These are phyloP conservation scores for Parascotia fuliginaria DNA, from an alignment of 2,888 invertebrate species.

Conservation along the genomic window DNA sequence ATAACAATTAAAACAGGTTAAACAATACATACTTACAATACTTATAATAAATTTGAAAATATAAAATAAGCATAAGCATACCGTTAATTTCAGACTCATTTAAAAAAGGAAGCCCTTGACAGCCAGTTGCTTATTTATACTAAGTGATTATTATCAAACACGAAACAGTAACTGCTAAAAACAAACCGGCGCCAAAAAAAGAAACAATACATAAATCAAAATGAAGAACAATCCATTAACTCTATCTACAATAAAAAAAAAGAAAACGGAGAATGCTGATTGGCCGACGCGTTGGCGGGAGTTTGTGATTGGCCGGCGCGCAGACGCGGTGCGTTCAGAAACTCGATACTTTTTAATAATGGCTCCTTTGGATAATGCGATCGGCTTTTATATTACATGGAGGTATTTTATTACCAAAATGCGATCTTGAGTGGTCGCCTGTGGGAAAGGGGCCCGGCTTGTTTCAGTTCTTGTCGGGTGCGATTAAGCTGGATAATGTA, in stretches of 20 bases:
- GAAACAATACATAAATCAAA: slow-evolving; percentile 78
- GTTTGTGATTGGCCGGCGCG: slow-evolving; percentile 67
- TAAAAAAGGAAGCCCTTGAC: background rate
- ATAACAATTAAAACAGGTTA: no score
- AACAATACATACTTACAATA: no score
- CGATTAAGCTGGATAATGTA: slow-evolving; percentile 61
- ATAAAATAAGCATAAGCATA: no score
- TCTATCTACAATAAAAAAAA: slow-evolving; percentile 78
- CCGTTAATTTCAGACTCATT: background rate
- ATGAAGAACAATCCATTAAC: slow-evolving; percentile 84
- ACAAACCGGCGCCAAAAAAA: slow-evolving; percentile 46
- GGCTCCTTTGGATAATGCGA: slow-evolving; percentile 84
- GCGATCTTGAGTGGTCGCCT: slow-evolving; percentile 70
- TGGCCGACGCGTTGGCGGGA: slow-evolving; percentile 69
- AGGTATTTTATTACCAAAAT: slow-evolving; percentile 82
- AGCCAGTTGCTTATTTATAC: slow-evolving; percentile 9
- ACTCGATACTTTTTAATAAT: slow-evolving; percentile 86
- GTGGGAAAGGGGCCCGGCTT: slow-evolving; percentile 64
- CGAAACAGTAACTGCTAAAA: slow-evolving; percentile 40
- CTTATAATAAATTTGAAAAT: no score
- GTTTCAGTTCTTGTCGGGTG: slow-evolving; percentile 66
- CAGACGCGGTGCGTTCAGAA: slow-evolving; percentile 73
- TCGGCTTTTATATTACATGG: slow-evolving; percentile 79
- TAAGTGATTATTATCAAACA: slow-evolving; percentile 25
- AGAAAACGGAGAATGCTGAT: slow-evolving; percentile 63